phyloP scores from a whole-genome alignment of 2,888 invertebrate genomes.

The Syrista parreyssii region DNA sequence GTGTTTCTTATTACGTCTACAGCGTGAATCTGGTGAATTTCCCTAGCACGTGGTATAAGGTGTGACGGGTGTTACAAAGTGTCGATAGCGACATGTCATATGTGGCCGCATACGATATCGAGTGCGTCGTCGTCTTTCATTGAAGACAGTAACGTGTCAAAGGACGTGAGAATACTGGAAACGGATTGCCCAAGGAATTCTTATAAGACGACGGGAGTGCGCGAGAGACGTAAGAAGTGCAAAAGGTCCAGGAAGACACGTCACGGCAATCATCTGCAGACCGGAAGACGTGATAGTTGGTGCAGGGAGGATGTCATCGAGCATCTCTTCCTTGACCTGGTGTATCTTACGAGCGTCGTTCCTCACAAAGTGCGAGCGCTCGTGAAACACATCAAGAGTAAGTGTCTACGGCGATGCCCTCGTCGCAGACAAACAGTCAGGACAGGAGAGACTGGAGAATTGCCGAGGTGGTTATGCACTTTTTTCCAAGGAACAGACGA shows the following conservation, averaged over 20 bases:
- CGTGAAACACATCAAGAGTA: background rate
- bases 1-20: background rate
- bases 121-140: background rate
- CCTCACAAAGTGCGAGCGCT: background rate
- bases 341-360: background rate
- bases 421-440: background rate
- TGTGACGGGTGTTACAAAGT: background rate
- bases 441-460: background rate
- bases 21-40: background rate
- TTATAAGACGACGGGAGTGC: background rate
- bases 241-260: background rate
- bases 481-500: constrained; percentile 23
- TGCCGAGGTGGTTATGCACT: constrained; percentile 19
- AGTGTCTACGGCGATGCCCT: background rate
- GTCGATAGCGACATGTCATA: background rate
- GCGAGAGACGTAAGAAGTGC: background rate
- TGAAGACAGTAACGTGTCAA: background rate
- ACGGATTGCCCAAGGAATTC: background rate
- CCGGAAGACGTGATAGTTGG: background rate
- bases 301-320: background rate
- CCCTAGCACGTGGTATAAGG: background rate
- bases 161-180: background rate
- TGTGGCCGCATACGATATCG: background rate
- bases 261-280: background rate
- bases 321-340: background rate